Evolutionary conservation across 2,888 invertebrate species (phyloP).

Genomic region (Bellardia bayeri): DNA sequence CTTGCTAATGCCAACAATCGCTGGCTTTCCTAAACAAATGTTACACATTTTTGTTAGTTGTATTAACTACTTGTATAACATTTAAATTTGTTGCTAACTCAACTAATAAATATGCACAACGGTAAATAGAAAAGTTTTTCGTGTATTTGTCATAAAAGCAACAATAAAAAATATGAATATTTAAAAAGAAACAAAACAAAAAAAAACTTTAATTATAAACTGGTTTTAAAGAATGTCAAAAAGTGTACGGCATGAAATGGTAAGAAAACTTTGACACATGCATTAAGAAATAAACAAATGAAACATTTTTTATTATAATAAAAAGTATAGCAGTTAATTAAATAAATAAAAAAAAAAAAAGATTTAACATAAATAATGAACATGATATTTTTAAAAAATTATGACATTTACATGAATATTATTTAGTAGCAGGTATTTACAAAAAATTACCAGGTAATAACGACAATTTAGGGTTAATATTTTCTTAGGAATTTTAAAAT

Average conservation of each 20-base stretch:
- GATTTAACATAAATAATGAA: too few species aligned
- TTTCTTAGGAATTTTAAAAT: too few species aligned
- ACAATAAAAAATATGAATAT: neutral
- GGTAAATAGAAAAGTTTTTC: conserved; percentile 11
- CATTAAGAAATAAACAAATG: neutral
- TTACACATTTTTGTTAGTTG: neutral
- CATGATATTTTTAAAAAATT: neutral
- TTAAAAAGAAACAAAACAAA: neutral
- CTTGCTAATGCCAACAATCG: neutral
- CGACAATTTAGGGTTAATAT: too few species aligned
- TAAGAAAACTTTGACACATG: conserved; percentile 5
- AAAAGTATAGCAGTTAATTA: neutral
- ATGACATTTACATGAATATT: neutral
- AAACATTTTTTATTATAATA: neutral
- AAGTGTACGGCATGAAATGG: neutral
- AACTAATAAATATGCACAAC: conserved; percentile 18
- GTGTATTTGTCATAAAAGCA: conserved; percentile 15
- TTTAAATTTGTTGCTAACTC: neutral
- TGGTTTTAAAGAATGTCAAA: conserved; percentile 13
- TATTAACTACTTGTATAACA: neutral
- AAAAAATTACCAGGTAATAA: too few species aligned
- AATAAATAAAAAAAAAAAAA: neutral
- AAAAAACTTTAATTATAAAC: conserved; percentile 4
- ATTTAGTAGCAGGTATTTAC: too few species aligned
- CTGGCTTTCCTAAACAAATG: neutral